Percentiles rank a stretch among this genome's conserved stretches.
Conservation (phyloP, 2,113 vertebrate species). For the Oenanthe oenanthe region DNA sequence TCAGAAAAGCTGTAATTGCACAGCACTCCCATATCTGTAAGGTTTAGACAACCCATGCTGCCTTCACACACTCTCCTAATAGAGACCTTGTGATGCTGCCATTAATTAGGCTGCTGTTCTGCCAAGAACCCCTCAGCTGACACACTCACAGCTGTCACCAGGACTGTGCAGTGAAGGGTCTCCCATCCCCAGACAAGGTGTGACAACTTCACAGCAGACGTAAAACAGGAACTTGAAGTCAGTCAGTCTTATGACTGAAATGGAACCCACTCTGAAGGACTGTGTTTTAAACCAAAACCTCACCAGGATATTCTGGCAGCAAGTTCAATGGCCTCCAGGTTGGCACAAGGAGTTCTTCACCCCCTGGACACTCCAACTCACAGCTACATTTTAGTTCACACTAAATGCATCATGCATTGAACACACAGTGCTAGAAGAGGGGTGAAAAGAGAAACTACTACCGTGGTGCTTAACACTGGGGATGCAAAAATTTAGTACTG, state of each 20-base stretch:
- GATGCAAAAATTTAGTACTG: neutral
- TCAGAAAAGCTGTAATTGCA: neutral
- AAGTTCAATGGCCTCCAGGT: neutral
- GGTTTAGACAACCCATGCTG: neutral
- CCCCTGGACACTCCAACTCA: neutral
- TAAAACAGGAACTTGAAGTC: neutral
- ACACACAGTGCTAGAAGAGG: neutral
- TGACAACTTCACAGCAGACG: neutral
- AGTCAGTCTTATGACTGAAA: neutral
- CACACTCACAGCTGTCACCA: too few species aligned
- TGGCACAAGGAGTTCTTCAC: neutral
- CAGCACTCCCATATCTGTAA: rapidly evolving
- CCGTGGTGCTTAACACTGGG: neutral
- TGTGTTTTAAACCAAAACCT: neutral
- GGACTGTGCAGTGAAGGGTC: neutral
- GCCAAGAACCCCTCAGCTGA: neutral
- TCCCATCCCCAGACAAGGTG: neutral
- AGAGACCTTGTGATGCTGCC: rapidly evolving
- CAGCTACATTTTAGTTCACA: neutral
- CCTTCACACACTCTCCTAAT: neutral
- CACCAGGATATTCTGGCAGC: neutral
- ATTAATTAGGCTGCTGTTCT: neutral
- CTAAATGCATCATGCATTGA: neutral
- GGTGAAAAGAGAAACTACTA: neutral
- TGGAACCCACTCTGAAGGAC: neutral